Conservation (phyloP, 2,113 vertebrate genomes). For the Chlamydotis undulata region DNA sequence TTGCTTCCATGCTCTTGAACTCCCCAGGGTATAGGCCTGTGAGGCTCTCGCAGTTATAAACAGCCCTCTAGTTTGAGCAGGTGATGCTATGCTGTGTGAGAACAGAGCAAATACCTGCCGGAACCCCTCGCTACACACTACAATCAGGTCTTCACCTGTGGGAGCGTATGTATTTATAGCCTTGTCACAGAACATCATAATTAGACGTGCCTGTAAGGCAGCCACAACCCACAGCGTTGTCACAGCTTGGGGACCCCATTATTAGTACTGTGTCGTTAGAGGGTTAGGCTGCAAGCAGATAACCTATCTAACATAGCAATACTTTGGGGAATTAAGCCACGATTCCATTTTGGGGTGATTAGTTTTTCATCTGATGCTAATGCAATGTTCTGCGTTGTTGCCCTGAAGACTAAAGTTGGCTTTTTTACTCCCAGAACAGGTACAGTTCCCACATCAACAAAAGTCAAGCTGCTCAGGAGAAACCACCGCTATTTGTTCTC, state of each 20-base stretch:
- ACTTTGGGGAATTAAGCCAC: not conserved
- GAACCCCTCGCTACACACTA: not conserved
- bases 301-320: not conserved
- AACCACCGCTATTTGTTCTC: not conserved
- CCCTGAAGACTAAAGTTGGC: not conserved
- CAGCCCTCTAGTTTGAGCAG: not conserved
- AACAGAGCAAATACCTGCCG: not conserved
- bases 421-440: not conserved
- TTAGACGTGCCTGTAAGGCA: constrained; percentile 14
- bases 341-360: not conserved
- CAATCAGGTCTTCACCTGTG: constrained; percentile 16
- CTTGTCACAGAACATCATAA: constrained; percentile 35
- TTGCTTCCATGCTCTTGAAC: not conserved
- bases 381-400: not conserved
- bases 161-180: not conserved
- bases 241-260: not conserved
- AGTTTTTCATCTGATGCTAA: not conserved
- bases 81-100: not conserved
- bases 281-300: not conserved
- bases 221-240: not conserved
- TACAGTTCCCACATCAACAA: not conserved
- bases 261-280: not conserved
- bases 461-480: not conserved
- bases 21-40: accelerated
- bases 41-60: not conserved